phyloP scores from a whole-genome alignment of 1,140 invertebrate genomes.

The Procambarus virginalis region DNA sequence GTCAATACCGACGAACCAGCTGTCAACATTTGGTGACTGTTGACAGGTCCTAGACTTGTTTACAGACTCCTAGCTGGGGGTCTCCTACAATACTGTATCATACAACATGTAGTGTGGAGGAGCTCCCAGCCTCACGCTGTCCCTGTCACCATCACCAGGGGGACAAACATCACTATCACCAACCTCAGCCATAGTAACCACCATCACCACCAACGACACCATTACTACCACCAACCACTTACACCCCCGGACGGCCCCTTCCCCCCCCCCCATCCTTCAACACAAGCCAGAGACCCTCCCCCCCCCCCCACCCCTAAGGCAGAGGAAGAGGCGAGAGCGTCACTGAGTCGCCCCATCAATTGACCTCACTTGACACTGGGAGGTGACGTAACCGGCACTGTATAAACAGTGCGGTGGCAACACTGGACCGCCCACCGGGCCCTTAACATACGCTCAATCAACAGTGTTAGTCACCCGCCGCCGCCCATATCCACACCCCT shows the following conservation, averaged over 20 bases:
- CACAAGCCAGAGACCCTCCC: background rate
- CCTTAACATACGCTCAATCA: background rate
- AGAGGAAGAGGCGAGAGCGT: background rate
- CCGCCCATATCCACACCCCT: background rate
- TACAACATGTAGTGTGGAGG: too few species aligned
- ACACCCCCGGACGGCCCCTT: background rate
- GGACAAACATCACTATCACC: too few species aligned
- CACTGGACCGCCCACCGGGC: background rate
- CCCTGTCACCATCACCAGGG: too few species aligned
- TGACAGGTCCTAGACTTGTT: too few species aligned
- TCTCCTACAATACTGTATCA: too few species aligned
- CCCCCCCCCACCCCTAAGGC: background rate
- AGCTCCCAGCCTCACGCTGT: too few species aligned
- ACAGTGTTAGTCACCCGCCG: background rate
- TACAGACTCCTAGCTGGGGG: too few species aligned
- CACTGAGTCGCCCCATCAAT: constrained; percentile 24
- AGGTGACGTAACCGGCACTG: constrained; percentile 29
- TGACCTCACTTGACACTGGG: constrained; percentile 36
- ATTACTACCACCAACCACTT: background rate
- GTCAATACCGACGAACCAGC: too few species aligned
- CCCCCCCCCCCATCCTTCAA: background rate
- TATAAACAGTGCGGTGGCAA: constrained; percentile 2
- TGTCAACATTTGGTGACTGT: too few species aligned
- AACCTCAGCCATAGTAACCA: too few species aligned
- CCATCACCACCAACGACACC: background rate